These are phyloP conservation scores for Drosophila gunungcola DNA, from an alignment of 1,140 invertebrate species.

Conservation along the genomic window DNA sequence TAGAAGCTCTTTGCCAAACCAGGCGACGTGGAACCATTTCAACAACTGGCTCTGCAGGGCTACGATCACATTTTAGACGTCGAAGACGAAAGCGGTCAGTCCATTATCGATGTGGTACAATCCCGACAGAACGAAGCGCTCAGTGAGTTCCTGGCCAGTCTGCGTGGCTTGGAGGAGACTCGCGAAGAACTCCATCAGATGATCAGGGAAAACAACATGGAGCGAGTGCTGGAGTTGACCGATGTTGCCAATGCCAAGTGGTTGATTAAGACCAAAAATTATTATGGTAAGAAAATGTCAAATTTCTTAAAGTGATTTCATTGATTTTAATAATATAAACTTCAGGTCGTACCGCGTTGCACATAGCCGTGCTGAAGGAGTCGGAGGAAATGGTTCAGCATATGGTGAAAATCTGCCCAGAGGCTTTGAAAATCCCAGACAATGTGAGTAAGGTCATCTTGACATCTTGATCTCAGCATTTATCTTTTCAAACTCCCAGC, in stretches of 20 bases:
- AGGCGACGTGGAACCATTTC: constrained; percentile 92
- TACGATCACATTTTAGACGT: constrained; percentile 95
- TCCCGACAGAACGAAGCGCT: constrained; percentile 88
- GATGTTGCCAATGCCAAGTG: constrained; percentile 87
- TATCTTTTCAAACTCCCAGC: constrained; percentile 85
- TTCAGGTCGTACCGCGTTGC: constrained; percentile 88
- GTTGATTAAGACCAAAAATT: constrained; percentile 91
- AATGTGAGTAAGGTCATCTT: constrained; percentile 88
- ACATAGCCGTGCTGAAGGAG: constrained; percentile 93
- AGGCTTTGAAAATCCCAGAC: constrained; percentile 91
- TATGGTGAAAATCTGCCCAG: constrained; percentile 89
- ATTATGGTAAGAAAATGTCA: constrained; percentile 84
- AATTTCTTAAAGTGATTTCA: neutral
- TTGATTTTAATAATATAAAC: too few species aligned
- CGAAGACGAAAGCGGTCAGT: constrained; percentile 88
- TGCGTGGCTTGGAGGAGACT: constrained; percentile 90
- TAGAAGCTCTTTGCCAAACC: constrained; percentile 2
- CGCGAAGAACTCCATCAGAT: constrained; percentile 91
- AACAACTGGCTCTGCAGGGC: constrained; percentile 92
- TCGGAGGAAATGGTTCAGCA: constrained; percentile 91
- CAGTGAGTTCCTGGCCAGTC: constrained; percentile 88
- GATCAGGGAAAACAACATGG: constrained; percentile 88
- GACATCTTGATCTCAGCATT: neutral
- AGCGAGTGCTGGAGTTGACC: constrained; percentile 87
- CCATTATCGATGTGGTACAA: constrained; percentile 89